phyloP scores from a whole-genome alignment of 2,797 vertebrate species.

The Urocyon cinereoargenteus region DNA sequence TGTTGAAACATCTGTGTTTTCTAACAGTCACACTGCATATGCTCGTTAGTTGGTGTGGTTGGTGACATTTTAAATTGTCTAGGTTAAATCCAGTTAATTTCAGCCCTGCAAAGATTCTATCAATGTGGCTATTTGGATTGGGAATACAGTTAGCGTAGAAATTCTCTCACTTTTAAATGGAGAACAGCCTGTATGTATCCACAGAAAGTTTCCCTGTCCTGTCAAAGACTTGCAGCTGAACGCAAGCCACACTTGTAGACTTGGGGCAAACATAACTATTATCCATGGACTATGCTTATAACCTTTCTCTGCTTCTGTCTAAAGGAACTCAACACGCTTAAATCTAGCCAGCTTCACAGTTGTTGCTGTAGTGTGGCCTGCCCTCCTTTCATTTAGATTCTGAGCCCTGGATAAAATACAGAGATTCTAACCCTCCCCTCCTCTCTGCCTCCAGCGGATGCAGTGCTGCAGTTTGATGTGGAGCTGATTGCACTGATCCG shows the following conservation, averaged over 20 bases:
- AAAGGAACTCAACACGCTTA: constrained; percentile 6
- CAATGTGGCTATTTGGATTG: constrained; percentile 26
- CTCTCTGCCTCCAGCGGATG: constrained; percentile 89
- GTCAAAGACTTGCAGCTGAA: background rate
- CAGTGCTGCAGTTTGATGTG: constrained; percentile 95
- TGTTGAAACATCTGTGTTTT: background rate
- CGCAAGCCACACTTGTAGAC: background rate
- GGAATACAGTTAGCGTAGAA: background rate
- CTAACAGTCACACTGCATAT: background rate
- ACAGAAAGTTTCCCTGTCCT: background rate
- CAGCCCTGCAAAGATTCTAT: constrained; percentile 27
- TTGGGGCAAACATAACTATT: background rate
- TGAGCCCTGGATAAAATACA: background rate
- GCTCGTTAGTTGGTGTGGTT: constrained; percentile 14
- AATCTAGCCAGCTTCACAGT: background rate
- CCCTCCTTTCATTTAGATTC: constrained; percentile 24
- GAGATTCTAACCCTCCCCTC: background rate
- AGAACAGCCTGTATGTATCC: background rate
- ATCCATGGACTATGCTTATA: background rate
- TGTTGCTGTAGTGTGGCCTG: background rate
- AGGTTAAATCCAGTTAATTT: constrained; percentile 59
- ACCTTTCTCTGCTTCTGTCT: constrained; percentile 4
- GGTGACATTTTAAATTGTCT: constrained; percentile 28
- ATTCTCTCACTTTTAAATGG: background rate
- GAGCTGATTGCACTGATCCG: constrained; percentile 93